Percentiles rank a stretch among this genome's conserved stretches.
phyloP scores from a whole-genome alignment of 2,888 invertebrate species.

The Axea sp. region DNA sequence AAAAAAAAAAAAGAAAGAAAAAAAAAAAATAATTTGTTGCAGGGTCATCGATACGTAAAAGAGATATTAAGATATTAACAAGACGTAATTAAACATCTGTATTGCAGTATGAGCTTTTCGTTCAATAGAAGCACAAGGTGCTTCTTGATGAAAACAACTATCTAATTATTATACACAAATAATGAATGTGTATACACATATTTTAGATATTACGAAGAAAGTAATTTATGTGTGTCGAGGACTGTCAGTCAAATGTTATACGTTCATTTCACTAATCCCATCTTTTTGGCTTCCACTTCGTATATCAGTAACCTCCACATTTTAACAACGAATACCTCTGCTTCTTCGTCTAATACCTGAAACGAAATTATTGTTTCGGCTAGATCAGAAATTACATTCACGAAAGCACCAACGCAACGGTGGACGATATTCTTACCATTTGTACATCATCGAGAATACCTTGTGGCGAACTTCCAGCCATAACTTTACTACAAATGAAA shows the following conservation, averaged over 20 bases:
- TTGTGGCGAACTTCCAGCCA: conserved; percentile 95
- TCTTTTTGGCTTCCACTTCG: conserved; percentile 99
- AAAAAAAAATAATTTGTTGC: no score
- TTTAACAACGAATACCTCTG: conserved; percentile 99
- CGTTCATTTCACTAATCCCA: conserved; percentile 89
- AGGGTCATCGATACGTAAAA: conserved; percentile 51
- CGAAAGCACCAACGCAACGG: no score
- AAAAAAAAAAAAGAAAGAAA: no score
- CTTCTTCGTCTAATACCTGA: conserved; percentile 99
- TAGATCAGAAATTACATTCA: no score
- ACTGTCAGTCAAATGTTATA: conserved; percentile 68
- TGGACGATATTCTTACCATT: conserved; percentile 87
- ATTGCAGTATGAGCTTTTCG: conserved; percentile 66
- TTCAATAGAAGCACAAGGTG: conserved; percentile 46
- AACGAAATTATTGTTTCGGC: no score
- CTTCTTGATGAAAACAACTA: conserved; percentile 49
- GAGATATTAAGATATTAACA: conserved; percentile 68
- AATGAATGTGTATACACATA: conserved; percentile 66
- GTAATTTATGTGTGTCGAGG: conserved; percentile 71
- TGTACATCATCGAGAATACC: conserved; percentile 98
- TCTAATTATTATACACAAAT: conserved; percentile 61
- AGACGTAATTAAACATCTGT: conserved; percentile 68
- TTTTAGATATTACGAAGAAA: conserved; percentile 70
- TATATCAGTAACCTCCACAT: conserved; percentile 99
- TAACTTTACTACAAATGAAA: conserved; percentile 99